Evolutionary conservation across 2,888 invertebrate species (phyloP).

Genomic region (Mycalesis mineus): DNA sequence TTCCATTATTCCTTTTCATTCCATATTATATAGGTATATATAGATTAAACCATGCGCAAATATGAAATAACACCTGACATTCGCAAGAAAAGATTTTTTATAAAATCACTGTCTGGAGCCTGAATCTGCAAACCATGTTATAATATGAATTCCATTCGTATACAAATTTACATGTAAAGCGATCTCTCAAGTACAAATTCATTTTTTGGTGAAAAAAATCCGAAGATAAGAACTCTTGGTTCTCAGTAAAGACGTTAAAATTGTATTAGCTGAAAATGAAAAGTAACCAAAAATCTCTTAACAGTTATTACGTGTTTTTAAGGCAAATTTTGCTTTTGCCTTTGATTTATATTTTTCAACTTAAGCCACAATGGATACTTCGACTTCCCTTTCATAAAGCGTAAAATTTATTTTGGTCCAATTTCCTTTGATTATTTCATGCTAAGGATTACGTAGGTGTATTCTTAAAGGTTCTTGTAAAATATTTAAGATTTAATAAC

Average conservation of each 20-base stretch:
- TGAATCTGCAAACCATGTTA: conserved; percentile 8
- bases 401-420: background rate
- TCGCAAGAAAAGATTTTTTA: conserved; percentile 10
- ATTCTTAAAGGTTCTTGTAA: background rate
- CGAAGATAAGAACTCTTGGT: background rate
- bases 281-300: background rate
- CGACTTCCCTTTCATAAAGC: background rate
- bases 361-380: background rate
- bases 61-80: background rate
- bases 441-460: background rate
- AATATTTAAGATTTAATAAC: too few species aligned
- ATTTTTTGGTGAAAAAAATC: conserved; percentile 9
- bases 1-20: too few species aligned
- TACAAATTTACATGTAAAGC: conserved; percentile 24
- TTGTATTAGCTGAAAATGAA: background rate
- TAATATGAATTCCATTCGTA: conserved; percentile 17
- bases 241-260: background rate
- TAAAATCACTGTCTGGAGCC: background rate
- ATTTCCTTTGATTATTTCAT: background rate
- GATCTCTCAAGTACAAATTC: conserved; percentile 18
- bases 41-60: background rate
- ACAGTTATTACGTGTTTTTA: background rate
- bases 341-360: background rate
- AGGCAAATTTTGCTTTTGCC: background rate
- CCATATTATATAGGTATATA: too few species aligned